A percentile compares a stretch with the other conserved stretches of the same genome.
Evolutionary conservation across 2,888 invertebrate species (phyloP).

Genomic region (Mallateleia sp.): DNA sequence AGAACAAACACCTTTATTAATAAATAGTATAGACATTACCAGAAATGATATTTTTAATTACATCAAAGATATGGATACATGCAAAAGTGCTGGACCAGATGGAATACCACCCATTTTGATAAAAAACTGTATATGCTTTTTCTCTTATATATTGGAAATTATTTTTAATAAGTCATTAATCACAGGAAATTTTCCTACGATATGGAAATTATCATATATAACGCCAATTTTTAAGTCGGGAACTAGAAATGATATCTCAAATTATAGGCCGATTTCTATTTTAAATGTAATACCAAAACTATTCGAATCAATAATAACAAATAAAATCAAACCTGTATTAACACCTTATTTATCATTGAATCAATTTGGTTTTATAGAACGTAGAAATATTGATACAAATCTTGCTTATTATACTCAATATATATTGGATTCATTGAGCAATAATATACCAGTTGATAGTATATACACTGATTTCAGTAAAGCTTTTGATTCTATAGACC

Average conservation of each 20-base stretch:
- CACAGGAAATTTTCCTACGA: not conserved
- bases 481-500: conserved; percentile 40
- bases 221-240: conserved; percentile 16
- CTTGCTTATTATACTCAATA: conserved; percentile 12
- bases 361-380: conserved; percentile 24
- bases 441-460: conserved; percentile 3
- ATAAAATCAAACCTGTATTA: too few species aligned
- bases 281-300: too few species aligned
- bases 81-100: conserved; percentile 13
- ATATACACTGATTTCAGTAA: conserved; percentile 32
- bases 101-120: not conserved
- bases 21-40: not conserved
- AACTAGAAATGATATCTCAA: conserved; percentile 7
- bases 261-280: too few species aligned
- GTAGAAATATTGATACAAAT: conserved; percentile 20
- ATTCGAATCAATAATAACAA: too few species aligned
- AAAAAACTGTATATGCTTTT: not conserved
- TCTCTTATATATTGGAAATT: not conserved
- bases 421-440: conserved; percentile 9
- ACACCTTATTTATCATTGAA: not conserved
- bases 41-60: not conserved
- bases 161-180: conserved; percentile 7
- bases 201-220: conserved; percentile 26
- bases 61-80: not conserved
- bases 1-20: not conserved